Evolutionary conservation across 1,140 invertebrate species (phyloP), one percentile per base, ranked within the genome.

Genomic region (Phenacoccus solenopsis): DNA sequence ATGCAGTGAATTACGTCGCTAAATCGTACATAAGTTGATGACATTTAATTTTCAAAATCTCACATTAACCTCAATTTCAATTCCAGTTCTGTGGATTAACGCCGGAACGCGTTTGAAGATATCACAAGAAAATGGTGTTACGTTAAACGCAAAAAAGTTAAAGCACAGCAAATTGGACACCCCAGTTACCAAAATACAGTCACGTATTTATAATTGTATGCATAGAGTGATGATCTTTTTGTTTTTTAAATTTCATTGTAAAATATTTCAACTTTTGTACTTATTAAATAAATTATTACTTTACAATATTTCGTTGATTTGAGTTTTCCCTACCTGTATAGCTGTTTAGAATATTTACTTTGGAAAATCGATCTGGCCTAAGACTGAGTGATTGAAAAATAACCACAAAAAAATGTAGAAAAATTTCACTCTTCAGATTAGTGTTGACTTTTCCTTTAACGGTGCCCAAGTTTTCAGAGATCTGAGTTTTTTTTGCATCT

Each of bases 71-170:
- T 59, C 20, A 9, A 59, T 20, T 16, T 64, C 25, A 5, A 10
- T 64, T 64, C 25, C 20, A 64, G 59, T 64, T 64, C 25, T 64
- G 59, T 16, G 59, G 59, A 25, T 64, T 64, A 64, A 64, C 59
- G 21, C 21, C 59, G 13, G 59, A 64, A 64, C 59, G 16, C 38
- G 20, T 49, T 49, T 4, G 4, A 9, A 3, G 3, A 9, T 49
- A n/a, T 49, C 13, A 2, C 38, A 49, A 16, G 20, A 49, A 3
- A 64, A 64, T 20, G 16, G 7, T 25, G 9, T n/a, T 38, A 38
- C 9, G n/a, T 38, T 38, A 38, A 38, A 38, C 9, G 3, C 59
- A 25, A 9, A 25, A 64, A 24, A 64, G 59, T 24, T 24, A 24
- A 64, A 64, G 59, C 59, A 25, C 59, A 64, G 4, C 10, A 64